These are phyloP conservation scores for Meloidogyne chitwoodi DNA, from an alignment of 1,140 invertebrate genomes.

Conservation along the genomic window DNA sequence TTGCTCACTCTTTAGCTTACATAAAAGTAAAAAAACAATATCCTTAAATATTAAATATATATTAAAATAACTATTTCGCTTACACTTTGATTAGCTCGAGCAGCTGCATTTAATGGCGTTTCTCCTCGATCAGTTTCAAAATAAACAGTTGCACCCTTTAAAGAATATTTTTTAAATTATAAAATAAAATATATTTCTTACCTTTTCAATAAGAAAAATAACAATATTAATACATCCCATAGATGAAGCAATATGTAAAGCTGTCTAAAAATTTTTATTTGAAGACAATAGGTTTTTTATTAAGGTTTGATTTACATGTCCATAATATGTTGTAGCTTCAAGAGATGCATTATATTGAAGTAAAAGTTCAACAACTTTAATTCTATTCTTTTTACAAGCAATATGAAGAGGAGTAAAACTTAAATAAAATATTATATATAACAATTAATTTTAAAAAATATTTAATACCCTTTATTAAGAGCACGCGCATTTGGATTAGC, in stretches of 20 bases:
- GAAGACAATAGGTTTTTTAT: no score
- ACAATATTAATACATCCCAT: slow-evolving; percentile 99
- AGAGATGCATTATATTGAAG: slow-evolving; percentile 85
- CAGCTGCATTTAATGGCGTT: slow-evolving; percentile 93
- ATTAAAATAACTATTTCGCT: neutral
- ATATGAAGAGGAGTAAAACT: slow-evolving; percentile 87
- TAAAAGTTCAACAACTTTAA: slow-evolving; percentile 86
- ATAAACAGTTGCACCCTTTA: slow-evolving; percentile 81
- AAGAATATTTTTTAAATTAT: neutral
- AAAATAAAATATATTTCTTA: neutral
- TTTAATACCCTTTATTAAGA: slow-evolving; percentile 74
- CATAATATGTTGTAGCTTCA: slow-evolving; percentile 82
- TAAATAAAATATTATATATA: neutral
- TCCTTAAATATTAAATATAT: slow-evolving; percentile 63
- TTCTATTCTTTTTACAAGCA: slow-evolving; percentile 93
- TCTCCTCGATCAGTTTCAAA: slow-evolving; percentile 93
- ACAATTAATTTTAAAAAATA: neutral
- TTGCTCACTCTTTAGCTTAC: no score
- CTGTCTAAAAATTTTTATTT: no score
- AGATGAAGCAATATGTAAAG: slow-evolving; percentile 92
- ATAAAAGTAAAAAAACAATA: slow-evolving; percentile 88
- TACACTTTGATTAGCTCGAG: slow-evolving; percentile 84
- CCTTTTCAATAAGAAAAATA: slow-evolving; percentile 86
- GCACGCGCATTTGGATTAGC: slow-evolving; percentile 87
- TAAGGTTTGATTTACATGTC: no score